These are phyloP conservation scores for Girardinichthys multiradiatus DNA, from an alignment of 2,113 vertebrate species.

Conservation along the genomic window DNA sequence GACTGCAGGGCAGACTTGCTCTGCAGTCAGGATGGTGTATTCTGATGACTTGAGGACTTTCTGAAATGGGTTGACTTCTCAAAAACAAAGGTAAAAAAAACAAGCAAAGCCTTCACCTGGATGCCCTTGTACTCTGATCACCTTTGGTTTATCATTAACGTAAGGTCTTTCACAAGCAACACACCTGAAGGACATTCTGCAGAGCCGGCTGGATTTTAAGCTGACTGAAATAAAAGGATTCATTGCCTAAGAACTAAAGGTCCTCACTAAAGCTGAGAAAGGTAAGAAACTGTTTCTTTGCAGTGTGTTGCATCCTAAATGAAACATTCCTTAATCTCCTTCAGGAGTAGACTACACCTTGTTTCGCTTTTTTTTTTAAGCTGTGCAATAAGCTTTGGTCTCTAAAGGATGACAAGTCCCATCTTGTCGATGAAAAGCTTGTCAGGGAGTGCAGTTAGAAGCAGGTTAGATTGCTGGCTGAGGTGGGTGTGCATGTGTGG, in stretches of 20 bases:
- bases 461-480: conserved; percentile 58
- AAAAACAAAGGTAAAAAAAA: neutral
- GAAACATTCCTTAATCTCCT: neutral
- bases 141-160: conserved; percentile 36
- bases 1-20: conserved; percentile 35
- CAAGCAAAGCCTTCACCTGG: conserved; percentile 29
- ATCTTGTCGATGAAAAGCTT: conserved; percentile 64
- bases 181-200: conserved; percentile 46
- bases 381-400: conserved; percentile 24
- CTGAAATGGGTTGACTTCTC: conserved; percentile 12
- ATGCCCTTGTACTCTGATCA: conserved; percentile 50
- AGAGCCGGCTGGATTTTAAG: conserved; percentile 19
- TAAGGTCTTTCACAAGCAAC: conserved; percentile 42
- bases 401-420: conserved; percentile 65
- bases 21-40: conserved; percentile 33
- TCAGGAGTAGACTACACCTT: conserved; percentile 10
- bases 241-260: conserved; percentile 4
- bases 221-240: neutral
- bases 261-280: neutral
- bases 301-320: neutral
- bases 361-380: too few species aligned
- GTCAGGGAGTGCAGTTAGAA: conserved; percentile 53
- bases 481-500: conserved; percentile 51
- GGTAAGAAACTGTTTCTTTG: conserved; percentile 39
- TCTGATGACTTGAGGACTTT: conserved; percentile 22